phyloP scores from a whole-genome alignment of 2,113 vertebrate species.

The Ophiodon elongatus region DNA sequence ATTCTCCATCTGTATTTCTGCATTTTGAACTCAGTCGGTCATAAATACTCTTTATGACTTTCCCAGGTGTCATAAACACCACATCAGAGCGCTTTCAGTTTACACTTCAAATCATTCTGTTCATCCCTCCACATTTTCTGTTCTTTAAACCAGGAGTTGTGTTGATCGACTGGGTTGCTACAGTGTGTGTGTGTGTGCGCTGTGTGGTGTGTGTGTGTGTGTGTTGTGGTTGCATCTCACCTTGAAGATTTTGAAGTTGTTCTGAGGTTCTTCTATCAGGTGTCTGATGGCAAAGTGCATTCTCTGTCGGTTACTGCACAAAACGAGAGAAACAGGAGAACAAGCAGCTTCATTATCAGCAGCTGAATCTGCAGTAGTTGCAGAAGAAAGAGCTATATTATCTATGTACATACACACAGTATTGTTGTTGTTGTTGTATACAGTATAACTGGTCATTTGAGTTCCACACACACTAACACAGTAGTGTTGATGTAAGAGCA shows the following conservation, averaged over 20 bases:
- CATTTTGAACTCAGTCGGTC: background rate
- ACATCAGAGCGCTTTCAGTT: background rate
- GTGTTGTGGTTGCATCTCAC: conserved; percentile 78
- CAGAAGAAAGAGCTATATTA: too few relatives aligned
- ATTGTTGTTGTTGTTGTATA: background rate
- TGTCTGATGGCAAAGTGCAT: conserved; percentile 98
- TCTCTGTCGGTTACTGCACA: conserved; percentile 92
- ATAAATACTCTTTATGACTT: background rate
- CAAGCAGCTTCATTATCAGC: background rate
- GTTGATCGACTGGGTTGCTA: background rate
- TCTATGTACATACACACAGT: background rate
- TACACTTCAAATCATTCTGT: background rate
- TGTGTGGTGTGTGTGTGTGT: too few relatives aligned
- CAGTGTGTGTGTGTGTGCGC: too few relatives aligned
- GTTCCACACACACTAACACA: background rate
- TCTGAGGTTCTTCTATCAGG: conserved; percentile 96
- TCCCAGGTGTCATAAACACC: background rate
- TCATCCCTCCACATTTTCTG: background rate
- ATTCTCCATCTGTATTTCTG: background rate
- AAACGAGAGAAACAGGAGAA: background rate
- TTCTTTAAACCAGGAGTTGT: background rate
- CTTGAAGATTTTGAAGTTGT: conserved; percentile 99
- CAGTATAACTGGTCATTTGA: background rate
- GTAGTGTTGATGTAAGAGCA: background rate
- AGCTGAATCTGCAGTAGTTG: background rate